Conservation (phyloP, 1,140 invertebrate species). For the Bombus impatiens region DNA sequence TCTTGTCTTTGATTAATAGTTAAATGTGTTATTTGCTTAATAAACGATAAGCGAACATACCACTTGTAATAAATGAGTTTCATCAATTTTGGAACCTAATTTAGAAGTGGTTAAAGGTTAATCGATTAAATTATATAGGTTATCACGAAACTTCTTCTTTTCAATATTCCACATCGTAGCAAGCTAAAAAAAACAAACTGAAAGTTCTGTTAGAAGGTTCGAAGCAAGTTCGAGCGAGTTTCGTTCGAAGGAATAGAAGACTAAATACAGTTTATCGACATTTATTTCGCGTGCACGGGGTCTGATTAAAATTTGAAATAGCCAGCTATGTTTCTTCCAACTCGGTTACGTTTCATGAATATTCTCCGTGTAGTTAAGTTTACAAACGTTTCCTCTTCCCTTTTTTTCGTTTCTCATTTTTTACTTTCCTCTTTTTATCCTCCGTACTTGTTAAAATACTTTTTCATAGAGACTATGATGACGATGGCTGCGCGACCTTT, state of each 20-base stretch:
- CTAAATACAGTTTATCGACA: not conserved
- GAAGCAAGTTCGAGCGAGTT: not conserved
- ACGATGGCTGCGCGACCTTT: not conserved
- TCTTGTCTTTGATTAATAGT: not conserved
- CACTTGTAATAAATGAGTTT: not conserved
- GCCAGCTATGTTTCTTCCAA: not conserved
- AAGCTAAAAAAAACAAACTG: too few relatives aligned
- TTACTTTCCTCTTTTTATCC: not conserved
- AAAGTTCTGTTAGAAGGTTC: not conserved
- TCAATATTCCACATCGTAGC: not conserved
- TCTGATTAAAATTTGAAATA: slow-evolving; percentile 24
- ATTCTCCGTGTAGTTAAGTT: slow-evolving; percentile 2
- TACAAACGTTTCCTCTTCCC: not conserved
- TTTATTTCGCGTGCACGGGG: not conserved
- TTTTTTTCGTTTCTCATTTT: not conserved
- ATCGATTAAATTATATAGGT: not conserved
- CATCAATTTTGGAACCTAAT: not conserved
- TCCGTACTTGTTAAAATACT: not conserved
- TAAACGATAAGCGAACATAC: not conserved
- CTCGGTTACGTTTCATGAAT: slow-evolving; percentile 13
- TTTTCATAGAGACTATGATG: not conserved
- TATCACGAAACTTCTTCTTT: not conserved
- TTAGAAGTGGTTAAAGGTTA: rapidly evolving
- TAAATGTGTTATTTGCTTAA: not conserved
- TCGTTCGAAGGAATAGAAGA: not conserved